Base-by-base conservation (phyloP, 2,888 invertebrate species). In the Epirrita christyi region DNA sequence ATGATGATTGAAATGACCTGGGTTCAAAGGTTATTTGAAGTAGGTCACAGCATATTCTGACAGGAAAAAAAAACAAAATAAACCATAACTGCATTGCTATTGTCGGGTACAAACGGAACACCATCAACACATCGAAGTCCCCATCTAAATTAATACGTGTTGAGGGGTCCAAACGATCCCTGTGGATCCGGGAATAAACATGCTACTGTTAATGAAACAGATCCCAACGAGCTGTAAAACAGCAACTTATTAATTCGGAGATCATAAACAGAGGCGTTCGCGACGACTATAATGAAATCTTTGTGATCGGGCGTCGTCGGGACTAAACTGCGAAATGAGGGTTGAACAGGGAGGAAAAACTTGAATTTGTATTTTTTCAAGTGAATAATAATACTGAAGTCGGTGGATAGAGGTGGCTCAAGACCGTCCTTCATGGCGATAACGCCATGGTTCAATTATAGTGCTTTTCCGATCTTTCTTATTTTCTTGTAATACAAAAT, bases 161-260 rank as follows among this genome's bases (percentile, higher is more conserved):
- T 55, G 21, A 32, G 54, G 32, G 43, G 49, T 49, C 44, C 27
- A n/a, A 44, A 34, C 10, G 32, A 40, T 0, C 37, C 44, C 38
- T 32, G 29, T 11, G 49, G 40, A n/a, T 41, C 29, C 40, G 13
- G 6, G 14, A 3, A 32, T 48, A 78, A 82, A 80, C 75, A 76
- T 61, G 70, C 59, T 61, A 58, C 61, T 59, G 64, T 67, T 74
- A 77, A 82, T 80, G 75, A 81, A 78, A 83, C 76, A 74, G 73
- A 58, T 69, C 63, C n/a, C 69, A 67, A 69, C 76, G 71, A 72
- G 69, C 75, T 77, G 78, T 74, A 72, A 82, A 81, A 73, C 73
- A 72, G 63, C 68, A 66, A 70, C 73, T 80, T 80, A 81, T 84
- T 83, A 80, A 83, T 82, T 81, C 76, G 68, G 73, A 75, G 65